A percentile compares a stretch with the other conserved stretches of the same genome.
Conservation (phyloP, 37 sponge, comb jelly and placozoan genomes). For the Mnemiopsis leidyi region DNA sequence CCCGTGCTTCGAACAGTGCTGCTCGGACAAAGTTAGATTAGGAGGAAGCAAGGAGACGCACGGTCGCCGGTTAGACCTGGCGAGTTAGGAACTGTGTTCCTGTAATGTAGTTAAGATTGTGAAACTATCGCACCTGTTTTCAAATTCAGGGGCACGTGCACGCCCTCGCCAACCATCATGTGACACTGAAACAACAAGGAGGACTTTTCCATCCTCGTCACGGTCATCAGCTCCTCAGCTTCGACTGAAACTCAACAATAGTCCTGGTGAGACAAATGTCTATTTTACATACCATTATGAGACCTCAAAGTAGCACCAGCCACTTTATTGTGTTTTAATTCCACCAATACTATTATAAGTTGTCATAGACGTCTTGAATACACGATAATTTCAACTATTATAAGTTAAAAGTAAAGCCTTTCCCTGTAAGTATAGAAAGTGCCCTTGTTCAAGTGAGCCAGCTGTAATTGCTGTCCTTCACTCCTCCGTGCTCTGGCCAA, state of each 20-base stretch:
- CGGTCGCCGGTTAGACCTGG: neutral
- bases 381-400: neutral
- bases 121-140: neutral
- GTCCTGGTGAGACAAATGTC: too few relatives aligned
- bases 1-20: neutral
- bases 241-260: too few relatives aligned
- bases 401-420: neutral
- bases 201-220: too few relatives aligned
- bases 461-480: neutral
- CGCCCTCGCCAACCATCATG: too few relatives aligned
- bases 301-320: too few relatives aligned
- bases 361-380: neutral
- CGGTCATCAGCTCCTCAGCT: too few relatives aligned
- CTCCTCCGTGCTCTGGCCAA: neutral
- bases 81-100: neutral
- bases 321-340: too few relatives aligned
- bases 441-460: neutral
- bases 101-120: neutral
- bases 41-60: neutral
- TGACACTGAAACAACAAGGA: too few relatives aligned
- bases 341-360: neutral
- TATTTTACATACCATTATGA: too few relatives aligned
- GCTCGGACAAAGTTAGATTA: neutral
- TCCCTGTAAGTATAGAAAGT: neutral
- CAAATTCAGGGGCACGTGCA: too few relatives aligned